phyloP scores from a whole-genome alignment of 35 echinoderm and acorn worm genomes.

The Heliocidaris erythrogramma region DNA sequence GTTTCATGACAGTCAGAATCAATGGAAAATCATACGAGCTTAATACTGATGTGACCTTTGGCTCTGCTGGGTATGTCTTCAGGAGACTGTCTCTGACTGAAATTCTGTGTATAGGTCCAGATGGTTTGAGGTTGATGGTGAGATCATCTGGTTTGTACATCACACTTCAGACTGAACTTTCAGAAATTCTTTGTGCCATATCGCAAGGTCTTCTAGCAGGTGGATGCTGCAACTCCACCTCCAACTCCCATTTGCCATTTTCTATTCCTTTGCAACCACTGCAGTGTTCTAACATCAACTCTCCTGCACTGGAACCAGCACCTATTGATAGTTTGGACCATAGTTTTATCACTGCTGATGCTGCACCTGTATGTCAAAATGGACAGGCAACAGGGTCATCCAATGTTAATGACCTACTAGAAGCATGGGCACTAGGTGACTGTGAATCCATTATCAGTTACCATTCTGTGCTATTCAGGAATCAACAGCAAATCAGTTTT shows the following conservation, averaged over 20 bases:
- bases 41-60: slow-evolving; percentile 66
- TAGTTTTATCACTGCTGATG: slow-evolving; percentile 44
- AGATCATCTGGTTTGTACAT: slow-evolving; percentile 68
- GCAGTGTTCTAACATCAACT: slow-evolving; percentile 4
- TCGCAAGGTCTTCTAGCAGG: slow-evolving; percentile 74
- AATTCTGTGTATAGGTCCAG: slow-evolving; percentile 70
- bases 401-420: slow-evolving; percentile 47
- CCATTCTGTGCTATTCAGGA: neutral
- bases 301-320: slow-evolving; percentile 49
- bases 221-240: slow-evolving; percentile 60
- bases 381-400: neutral
- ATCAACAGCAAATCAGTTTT: slow-evolving; percentile 53
- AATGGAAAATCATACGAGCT: slow-evolving; percentile 52
- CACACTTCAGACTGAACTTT: slow-evolving; percentile 63
- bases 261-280: neutral
- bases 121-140: slow-evolving; percentile 60
- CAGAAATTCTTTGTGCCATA: slow-evolving; percentile 61
- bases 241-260: neutral
- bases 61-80: slow-evolving; percentile 68
- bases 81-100: slow-evolving; percentile 75
- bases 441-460: slow-evolving; percentile 80
- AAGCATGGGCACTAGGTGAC: slow-evolving; percentile 59
- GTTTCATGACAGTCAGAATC: slow-evolving; percentile 52
- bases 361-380: neutral
- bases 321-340: slow-evolving; percentile 34